Evolutionary conservation across 2,797 vertebrate species (phyloP).

Genomic region (Arnoldichthys spilopterus): DNA sequence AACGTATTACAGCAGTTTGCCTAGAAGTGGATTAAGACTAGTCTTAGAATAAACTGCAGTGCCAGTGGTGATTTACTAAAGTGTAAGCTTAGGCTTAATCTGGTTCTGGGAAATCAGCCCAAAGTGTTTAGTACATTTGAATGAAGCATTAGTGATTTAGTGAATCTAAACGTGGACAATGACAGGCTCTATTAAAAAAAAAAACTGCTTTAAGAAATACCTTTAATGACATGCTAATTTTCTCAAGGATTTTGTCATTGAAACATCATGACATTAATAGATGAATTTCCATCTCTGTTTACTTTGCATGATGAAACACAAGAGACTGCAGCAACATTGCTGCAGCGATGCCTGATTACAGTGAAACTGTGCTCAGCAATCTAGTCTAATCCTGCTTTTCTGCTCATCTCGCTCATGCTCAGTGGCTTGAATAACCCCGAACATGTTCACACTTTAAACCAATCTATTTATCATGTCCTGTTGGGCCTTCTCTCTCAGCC

Average conservation of each 20-base stretch:
- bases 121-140: no score
- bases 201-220: background rate
- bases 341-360: background rate
- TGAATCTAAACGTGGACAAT: background rate
- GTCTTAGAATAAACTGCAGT: no score
- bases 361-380: background rate
- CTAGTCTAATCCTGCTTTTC: background rate
- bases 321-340: no score
- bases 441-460: constrained; percentile 18
- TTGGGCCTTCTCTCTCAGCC: background rate
- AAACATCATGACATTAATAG: background rate
- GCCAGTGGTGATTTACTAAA: no score
- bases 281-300: background rate
- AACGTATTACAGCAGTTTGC: no score
- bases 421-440: background rate
- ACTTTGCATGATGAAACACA: background rate
- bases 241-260: background rate
- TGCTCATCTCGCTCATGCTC: background rate
- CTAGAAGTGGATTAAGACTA: no score
- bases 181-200: no score
- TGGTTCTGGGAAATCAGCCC: no score
- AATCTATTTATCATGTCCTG: constrained; percentile 26
- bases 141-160: no score
- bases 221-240: background rate
- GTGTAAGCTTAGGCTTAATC: no score